phyloP scores from a whole-genome alignment of 2,797 vertebrate genomes.

The Micrastur ruficollis region DNA sequence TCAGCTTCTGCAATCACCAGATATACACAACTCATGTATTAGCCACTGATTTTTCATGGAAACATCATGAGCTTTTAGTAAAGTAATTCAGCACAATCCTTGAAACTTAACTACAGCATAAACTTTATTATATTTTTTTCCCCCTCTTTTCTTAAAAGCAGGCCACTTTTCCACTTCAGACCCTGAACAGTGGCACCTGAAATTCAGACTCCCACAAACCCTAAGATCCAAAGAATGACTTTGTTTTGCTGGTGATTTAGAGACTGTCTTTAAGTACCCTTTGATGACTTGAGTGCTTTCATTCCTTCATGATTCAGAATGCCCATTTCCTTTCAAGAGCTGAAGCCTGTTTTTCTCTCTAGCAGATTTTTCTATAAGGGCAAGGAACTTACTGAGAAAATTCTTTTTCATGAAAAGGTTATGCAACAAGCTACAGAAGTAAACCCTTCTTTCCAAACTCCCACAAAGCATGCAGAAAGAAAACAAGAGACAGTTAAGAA shows the following conservation, averaged over 20 bases:
- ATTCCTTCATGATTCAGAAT: not conserved
- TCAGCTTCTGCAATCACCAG: not conserved
- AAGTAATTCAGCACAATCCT: not conserved
- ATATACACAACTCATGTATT: not conserved
- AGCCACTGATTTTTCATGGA: not conserved
- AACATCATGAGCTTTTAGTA: not conserved
- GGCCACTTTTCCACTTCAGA: not conserved
- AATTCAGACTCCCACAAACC: not conserved
- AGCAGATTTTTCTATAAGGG: not conserved
- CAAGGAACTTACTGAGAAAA: constrained; percentile 12
- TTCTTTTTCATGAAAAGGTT: not conserved
- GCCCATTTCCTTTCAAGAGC: not conserved
- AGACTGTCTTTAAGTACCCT: not conserved
- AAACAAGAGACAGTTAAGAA: not conserved
- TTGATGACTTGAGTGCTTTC: not conserved
- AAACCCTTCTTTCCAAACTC: not conserved
- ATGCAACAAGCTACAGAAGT: not conserved
- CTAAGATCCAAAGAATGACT: not conserved
- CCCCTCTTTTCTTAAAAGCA: not conserved
- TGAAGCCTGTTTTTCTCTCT: not conserved
- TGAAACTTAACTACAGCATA: not conserved
- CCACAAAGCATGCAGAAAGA: not conserved
- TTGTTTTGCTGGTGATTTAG: constrained; percentile 23
- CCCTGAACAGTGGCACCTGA: not conserved
- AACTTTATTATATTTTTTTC: not conserved